A percentile compares a stretch with the other conserved stretches of the same genome.
These are phyloP conservation scores for Miniopterus natalensis DNA, from an alignment of 2,113 vertebrate species.

Conservation along the genomic window DNA sequence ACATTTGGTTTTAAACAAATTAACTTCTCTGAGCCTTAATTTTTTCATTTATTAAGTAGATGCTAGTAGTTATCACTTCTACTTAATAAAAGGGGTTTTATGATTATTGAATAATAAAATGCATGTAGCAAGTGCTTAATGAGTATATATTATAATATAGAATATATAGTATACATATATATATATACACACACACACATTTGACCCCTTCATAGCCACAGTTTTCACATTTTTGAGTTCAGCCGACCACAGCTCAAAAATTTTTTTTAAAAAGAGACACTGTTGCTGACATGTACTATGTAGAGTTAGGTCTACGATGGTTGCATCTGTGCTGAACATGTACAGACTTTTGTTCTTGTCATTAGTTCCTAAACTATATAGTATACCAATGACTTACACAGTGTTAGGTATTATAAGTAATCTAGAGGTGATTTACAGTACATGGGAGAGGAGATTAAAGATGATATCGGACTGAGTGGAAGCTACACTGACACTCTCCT, in stretches of 20 bases:
- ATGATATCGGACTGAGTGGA: too few relatives aligned
- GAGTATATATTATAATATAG: neutral
- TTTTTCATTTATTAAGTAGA: neutral
- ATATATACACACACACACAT: neutral
- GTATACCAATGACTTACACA: too few relatives aligned
- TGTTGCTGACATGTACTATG: neutral
- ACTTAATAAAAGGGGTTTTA: neutral
- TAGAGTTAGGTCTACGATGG: neutral
- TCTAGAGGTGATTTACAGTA: neutral
- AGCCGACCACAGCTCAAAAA: neutral
- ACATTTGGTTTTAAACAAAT: neutral
- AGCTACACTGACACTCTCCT: too few relatives aligned
- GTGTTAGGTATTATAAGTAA: neutral
- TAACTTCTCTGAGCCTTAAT: constrained; percentile 17
- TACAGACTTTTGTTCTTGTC: too few relatives aligned
- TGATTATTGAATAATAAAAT: neutral
- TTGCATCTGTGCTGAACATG: neutral
- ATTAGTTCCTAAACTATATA: neutral
- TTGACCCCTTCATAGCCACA: neutral
- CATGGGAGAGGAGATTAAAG: neutral
- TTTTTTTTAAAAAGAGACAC: neutral
- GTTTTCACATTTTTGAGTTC: neutral
- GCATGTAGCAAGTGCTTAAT: neutral
- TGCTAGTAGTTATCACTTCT: neutral
- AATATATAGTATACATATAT: neutral